Evolutionary conservation across 37 sponge, comb jelly and placozoan genomes (phyloP).

Genomic region (Aplysina aerophoba): DNA sequence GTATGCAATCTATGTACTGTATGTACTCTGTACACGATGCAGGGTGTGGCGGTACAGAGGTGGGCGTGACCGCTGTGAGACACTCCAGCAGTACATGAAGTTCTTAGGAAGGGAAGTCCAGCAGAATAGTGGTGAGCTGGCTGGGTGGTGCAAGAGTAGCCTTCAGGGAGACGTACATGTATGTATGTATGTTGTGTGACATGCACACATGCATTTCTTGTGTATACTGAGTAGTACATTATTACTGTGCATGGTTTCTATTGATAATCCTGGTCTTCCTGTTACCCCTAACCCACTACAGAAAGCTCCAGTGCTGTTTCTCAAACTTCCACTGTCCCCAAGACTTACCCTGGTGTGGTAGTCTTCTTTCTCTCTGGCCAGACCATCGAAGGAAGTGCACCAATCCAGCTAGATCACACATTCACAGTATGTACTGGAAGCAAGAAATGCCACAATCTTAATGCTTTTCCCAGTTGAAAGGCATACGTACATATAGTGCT

Average conservation of each 20-base stretch:
- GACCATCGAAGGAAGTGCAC: neutral
- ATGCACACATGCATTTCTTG: neutral
- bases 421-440: too few species aligned
- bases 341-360: constrained; percentile 54
- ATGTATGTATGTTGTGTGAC: neutral
- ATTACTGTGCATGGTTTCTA: too few species aligned
- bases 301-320: neutral
- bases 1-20: too few species aligned
- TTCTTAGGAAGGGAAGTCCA: constrained; percentile 46
- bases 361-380: constrained; percentile 39
- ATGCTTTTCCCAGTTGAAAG: too few species aligned
- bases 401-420: too few species aligned
- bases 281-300: too few species aligned
- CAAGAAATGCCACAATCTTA: too few species aligned
- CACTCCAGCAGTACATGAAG: constrained; percentile 83
- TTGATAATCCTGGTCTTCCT: too few species aligned
- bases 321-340: neutral
- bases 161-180: neutral
- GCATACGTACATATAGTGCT: too few species aligned
- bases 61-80: constrained; percentile 81
- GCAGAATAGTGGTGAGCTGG: neutral
- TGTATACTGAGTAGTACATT: neutral
- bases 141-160: neutral
- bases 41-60: constrained; percentile 91
- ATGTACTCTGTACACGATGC: neutral